Percentiles rank a stretch among this genome's conserved stretches.
These are phyloP conservation scores for Eustalomyia histrio DNA, from an alignment of 2,888 invertebrate species.

Conservation along the genomic window DNA sequence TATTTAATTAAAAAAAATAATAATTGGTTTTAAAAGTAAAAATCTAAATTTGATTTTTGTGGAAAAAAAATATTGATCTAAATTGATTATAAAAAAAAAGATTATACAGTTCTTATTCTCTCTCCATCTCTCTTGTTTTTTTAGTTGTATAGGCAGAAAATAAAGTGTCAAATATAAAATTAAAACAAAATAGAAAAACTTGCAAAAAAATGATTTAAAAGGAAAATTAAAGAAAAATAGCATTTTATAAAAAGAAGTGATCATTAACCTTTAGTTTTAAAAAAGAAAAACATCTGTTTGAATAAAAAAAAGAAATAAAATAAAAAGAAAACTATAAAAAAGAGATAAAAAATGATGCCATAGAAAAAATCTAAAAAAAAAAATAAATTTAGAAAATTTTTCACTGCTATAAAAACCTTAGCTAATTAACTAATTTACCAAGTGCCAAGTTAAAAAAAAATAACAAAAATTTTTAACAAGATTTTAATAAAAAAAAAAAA, in stretches of 20 bases:
- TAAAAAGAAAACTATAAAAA: background rate
- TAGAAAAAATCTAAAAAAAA: slow-evolving; percentile 18
- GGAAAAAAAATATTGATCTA: background rate
- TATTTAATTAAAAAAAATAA: slow-evolving; percentile 1
- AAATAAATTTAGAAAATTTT: slow-evolving; percentile 13
- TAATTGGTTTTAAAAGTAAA: background rate
- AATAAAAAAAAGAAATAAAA: slow-evolving; percentile 12
- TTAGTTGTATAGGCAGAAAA: slow-evolving; percentile 31
- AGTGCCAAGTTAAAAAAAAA: slow-evolving; percentile 48
- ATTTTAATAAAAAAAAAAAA: background rate
- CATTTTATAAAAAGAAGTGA: slow-evolving; percentile 55
- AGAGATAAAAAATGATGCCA: slow-evolving; percentile 35
- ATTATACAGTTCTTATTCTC: slow-evolving; percentile 16
- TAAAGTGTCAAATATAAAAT: slow-evolving; percentile 50
- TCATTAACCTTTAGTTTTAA: slow-evolving; percentile 63
- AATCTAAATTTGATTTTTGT: background rate
- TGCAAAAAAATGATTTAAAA: slow-evolving; percentile 27
- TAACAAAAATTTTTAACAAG: slow-evolving; percentile 8
- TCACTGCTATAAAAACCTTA: slow-evolving; percentile 6
- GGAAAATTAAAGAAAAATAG: slow-evolving; percentile 47
- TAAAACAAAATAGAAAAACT: background rate
- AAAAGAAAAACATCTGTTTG: slow-evolving; percentile 51
- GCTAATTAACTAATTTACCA: background rate
- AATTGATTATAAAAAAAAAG: slow-evolving; percentile 10
- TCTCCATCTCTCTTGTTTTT: background rate